These are phyloP conservation scores for Mirza zaza DNA, from an alignment of 2,113 vertebrate species.

Conservation along the genomic window DNA sequence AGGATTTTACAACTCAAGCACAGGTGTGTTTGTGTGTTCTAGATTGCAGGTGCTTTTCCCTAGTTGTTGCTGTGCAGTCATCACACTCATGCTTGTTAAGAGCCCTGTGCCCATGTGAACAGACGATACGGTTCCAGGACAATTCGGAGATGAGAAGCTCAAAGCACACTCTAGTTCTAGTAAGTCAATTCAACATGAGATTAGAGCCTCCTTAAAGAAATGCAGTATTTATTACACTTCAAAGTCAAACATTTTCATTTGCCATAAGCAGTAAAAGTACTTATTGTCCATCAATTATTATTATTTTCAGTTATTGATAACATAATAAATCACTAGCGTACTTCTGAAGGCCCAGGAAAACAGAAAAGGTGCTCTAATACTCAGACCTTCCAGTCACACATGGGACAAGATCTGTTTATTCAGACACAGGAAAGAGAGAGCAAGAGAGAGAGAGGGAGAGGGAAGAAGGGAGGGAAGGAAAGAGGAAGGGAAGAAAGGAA, in stretches of 20 bases:
- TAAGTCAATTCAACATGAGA: neutral
- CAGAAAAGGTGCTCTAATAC: neutral
- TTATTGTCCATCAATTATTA: rapidly evolving
- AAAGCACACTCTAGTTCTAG: rapidly evolving
- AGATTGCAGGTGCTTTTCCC: too few relatives aligned
- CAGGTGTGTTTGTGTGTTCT: rapidly evolving
- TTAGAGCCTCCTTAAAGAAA: neutral
- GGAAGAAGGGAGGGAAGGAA: neutral
- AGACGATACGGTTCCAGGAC: rapidly evolving
- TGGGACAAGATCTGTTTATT: neutral
- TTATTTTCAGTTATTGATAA: neutral
- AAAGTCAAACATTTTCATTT: neutral
- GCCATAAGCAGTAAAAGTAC: rapidly evolving
- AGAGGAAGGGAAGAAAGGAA: neutral
- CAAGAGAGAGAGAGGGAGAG: rapidly evolving
- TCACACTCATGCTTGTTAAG: neutral
- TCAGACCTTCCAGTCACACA: neutral
- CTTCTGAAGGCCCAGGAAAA: neutral
- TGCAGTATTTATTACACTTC: neutral
- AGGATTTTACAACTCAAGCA: too few relatives aligned
- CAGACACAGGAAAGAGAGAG: neutral
- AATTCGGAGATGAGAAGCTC: rapidly evolving
- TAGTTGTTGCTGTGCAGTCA: rapidly evolving
- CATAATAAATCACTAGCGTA: rapidly evolving
- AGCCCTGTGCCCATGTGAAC: rapidly evolving